A percentile compares a stretch with the other conserved stretches of the same genome.
These are phyloP conservation scores for Trinectes maculatus DNA, from an alignment of 2,113 vertebrate species.

Conservation along the genomic window DNA sequence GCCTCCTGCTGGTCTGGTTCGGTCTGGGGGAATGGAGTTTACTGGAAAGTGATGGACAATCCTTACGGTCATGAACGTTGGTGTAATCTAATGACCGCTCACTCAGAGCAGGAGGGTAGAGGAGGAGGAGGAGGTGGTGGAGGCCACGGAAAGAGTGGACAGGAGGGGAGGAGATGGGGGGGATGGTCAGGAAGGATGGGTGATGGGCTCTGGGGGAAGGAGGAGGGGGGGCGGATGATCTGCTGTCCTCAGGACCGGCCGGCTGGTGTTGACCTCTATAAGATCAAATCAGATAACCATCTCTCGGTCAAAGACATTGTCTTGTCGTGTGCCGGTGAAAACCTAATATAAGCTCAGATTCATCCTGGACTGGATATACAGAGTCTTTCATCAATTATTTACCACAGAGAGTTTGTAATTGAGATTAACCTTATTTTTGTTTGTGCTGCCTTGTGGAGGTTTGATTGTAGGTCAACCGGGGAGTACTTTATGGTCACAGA, in stretches of 20 bases:
- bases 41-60: constrained; percentile 77
- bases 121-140: constrained; percentile 45
- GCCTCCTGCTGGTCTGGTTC: constrained; percentile 51
- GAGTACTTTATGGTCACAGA: constrained; percentile 4
- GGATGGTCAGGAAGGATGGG: constrained; percentile 53
- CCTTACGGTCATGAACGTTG: constrained; percentile 78
- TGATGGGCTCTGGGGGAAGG: constrained; percentile 37
- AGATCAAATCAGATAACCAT: constrained; percentile 75
- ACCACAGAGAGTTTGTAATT: constrained; percentile 24
- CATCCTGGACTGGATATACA: constrained; percentile 9
- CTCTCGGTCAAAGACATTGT: constrained; percentile 66
- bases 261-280: constrained; percentile 75
- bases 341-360: constrained; percentile 37
- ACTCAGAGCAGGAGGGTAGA: constrained; percentile 63
- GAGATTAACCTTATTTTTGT: constrained; percentile 28
- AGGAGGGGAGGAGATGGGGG: constrained; percentile 35
- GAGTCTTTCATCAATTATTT: constrained; percentile 47
- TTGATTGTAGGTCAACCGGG: constrained; percentile 14
- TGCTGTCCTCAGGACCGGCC: constrained; percentile 62
- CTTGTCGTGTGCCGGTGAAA: constrained; percentile 52
- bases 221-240: constrained; percentile 45
- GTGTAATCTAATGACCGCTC: constrained; percentile 81
- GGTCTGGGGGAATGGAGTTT: constrained; percentile 69
- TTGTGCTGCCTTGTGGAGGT: constrained; percentile 2
- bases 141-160: constrained; percentile 42